Conservation (phyloP, 2,797 vertebrate genomes). For the Anguilla marmorata region DNA sequence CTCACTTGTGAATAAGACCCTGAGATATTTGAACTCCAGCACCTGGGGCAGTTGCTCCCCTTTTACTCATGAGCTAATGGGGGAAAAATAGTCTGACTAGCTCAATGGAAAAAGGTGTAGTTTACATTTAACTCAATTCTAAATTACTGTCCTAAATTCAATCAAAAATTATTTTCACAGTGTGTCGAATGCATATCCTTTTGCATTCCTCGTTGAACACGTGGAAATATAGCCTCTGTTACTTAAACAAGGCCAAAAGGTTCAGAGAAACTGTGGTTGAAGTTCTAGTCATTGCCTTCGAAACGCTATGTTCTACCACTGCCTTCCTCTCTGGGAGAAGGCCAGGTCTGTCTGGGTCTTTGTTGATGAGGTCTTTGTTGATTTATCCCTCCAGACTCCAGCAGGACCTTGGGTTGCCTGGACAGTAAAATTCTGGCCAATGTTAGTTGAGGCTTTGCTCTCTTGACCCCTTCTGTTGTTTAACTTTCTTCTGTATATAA, state of each 20-base stretch:
- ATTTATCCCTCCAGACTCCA: slow-evolving; percentile 50
- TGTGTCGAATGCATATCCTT: neutral
- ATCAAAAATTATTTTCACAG: neutral
- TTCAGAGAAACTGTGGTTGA: slow-evolving; percentile 40
- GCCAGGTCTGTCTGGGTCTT: slow-evolving; percentile 31
- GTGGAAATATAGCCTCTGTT: neutral
- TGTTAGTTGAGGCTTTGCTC: slow-evolving; percentile 7
- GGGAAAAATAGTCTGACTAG: neutral
- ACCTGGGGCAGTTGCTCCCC: no score
- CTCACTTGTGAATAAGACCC: no score
- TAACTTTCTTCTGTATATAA: neutral
- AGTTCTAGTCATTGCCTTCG: slow-evolving; percentile 33
- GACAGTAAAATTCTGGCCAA: neutral
- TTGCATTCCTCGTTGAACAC: neutral
- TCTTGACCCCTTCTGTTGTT: slow-evolving; percentile 1
- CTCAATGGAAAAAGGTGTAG: neutral
- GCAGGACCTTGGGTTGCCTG: slow-evolving; percentile 20
- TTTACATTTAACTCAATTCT: neutral
- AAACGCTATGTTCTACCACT: slow-evolving; percentile 35
- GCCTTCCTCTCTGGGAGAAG: slow-evolving; percentile 36
- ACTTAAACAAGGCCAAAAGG: neutral
- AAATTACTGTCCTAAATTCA: neutral
- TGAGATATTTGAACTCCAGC: no score
- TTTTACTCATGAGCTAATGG: no score
- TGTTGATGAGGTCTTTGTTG: slow-evolving; percentile 48